phyloP scores from a whole-genome alignment of 2,113 vertebrate genomes.

The Hypomesus transpacificus region DNA sequence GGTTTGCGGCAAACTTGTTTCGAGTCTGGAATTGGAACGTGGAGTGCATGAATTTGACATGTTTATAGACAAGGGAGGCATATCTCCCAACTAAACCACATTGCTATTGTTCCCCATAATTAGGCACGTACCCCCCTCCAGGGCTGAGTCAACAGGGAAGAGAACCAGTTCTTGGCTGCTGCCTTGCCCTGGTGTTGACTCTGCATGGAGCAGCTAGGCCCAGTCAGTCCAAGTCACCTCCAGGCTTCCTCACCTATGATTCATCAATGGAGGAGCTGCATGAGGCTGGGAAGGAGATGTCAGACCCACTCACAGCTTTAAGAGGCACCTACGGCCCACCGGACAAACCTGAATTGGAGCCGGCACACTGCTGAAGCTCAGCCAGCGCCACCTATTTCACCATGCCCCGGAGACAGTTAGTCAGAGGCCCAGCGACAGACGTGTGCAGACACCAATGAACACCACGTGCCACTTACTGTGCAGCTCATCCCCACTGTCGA shows the following conservation, averaged over 20 bases:
- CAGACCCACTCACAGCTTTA: not conserved
- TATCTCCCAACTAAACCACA: conserved; percentile 18
- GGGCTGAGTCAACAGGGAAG: conserved; percentile 48
- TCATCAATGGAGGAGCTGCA: not conserved
- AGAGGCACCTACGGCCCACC: conserved; percentile 6
- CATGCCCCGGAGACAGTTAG: conserved; percentile 19
- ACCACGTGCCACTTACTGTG: conserved; percentile 3
- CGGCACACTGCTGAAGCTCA: not conserved
- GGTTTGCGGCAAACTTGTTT: not conserved
- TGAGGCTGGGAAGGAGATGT: not conserved
- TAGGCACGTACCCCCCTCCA: conserved; percentile 46
- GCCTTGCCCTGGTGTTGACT: conserved; percentile 44
- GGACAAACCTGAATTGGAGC: conserved; percentile 20
- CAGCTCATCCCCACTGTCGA: not conserved
- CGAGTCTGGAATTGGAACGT: not conserved
- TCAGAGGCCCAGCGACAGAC: conserved; percentile 24
- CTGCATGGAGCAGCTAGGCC: conserved; percentile 1
- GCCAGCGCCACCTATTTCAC: conserved; percentile 9
- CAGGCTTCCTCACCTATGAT: not conserved
- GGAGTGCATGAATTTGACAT: conserved; percentile 1
- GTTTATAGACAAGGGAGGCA: conserved; percentile 27
- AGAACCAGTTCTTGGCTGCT: conserved; percentile 65
- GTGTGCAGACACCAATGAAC: conserved; percentile 10
- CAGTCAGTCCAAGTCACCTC: not conserved
- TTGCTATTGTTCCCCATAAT: conserved; percentile 39